phyloP scores from a whole-genome alignment of 2,113 vertebrate species.

The Alouatta palliata region DNA sequence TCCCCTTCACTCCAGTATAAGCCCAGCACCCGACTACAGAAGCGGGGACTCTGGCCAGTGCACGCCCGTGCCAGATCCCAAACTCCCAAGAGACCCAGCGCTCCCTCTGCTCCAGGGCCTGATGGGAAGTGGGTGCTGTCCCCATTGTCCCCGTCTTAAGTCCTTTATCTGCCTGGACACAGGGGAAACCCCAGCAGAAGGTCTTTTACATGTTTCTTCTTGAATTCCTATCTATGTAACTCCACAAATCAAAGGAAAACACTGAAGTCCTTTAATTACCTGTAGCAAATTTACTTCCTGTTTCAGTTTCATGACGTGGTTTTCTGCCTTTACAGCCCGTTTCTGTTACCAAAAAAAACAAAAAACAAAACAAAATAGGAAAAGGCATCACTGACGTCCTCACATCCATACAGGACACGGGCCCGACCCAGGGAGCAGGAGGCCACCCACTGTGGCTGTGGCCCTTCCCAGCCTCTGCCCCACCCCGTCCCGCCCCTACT shows the following conservation, averaged over 20 bases:
- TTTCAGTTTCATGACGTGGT: conserved; percentile 84
- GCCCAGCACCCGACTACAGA: neutral
- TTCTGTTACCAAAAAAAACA: conserved; percentile 81
- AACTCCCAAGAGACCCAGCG: accelerated
- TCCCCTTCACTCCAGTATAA: accelerated
- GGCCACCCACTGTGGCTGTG: too few relatives aligned
- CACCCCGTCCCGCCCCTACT: accelerated
- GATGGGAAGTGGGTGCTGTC: accelerated
- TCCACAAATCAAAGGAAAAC: too few relatives aligned
- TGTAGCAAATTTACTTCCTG: conserved; percentile 81
- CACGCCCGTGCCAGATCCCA: accelerated
- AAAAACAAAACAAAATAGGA: neutral
- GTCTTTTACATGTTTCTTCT: neutral
- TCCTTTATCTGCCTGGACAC: neutral
- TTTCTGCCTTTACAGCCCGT: conserved; percentile 92
- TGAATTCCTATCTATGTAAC: accelerated
- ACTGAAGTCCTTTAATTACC: neutral
- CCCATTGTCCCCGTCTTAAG: too few relatives aligned
- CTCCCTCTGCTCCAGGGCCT: accelerated
- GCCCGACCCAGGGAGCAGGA: neutral
- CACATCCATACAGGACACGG: accelerated
- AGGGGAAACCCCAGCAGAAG: neutral
- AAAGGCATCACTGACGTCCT: accelerated
- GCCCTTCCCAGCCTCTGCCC: neutral
- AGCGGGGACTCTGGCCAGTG: accelerated